Evolutionary conservation across 2,888 invertebrate genomes (phyloP).

Genomic region (Drosophila melanocephala): DNA sequence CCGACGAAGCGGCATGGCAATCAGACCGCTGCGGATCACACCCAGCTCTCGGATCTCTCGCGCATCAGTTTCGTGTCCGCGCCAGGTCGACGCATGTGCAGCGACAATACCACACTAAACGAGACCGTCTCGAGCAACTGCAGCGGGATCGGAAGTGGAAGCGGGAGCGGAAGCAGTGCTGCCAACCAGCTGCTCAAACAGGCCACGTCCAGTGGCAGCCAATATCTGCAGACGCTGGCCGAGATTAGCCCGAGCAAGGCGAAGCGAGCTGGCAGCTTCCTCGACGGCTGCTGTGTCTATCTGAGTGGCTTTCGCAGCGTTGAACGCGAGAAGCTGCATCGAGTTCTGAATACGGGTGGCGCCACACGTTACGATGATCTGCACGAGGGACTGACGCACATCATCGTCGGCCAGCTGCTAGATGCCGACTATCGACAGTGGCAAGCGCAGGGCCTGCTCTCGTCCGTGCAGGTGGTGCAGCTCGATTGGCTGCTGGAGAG

Average conservation of each 20-base stretch:
- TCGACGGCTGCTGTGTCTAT: slow-evolving; percentile 94
- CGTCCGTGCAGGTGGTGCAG: slow-evolving; percentile 87
- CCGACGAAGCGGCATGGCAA: slow-evolving; percentile 87
- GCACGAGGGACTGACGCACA: slow-evolving; percentile 92
- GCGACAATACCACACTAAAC: slow-evolving; percentile 67
- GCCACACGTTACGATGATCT: slow-evolving; percentile 92
- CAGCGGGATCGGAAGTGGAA: slow-evolving; percentile 27
- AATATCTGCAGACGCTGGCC: slow-evolving; percentile 63
- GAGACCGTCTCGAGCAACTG: slow-evolving; percentile 59
- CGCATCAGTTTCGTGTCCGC: slow-evolving; percentile 75
- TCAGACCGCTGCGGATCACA: slow-evolving; percentile 64
- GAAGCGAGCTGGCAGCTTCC: slow-evolving; percentile 91
- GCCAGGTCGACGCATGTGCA: slow-evolving; percentile 62
- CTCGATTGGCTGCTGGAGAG: slow-evolving; percentile 92
- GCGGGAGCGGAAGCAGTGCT: neutral
- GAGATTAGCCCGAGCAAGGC: slow-evolving; percentile 88
- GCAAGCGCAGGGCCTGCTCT: slow-evolving; percentile 72
- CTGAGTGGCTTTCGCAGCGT: slow-evolving; percentile 89
- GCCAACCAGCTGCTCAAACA: slow-evolving; percentile 62
- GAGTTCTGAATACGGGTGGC: slow-evolving; percentile 91
- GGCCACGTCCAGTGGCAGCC: slow-evolving; percentile 40
- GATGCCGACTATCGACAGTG: slow-evolving; percentile 86
- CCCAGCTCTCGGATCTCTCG: slow-evolving; percentile 83
- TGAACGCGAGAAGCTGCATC: slow-evolving; percentile 89
- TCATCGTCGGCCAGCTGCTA: slow-evolving; percentile 89